Evolutionary conservation across 2,797 vertebrate genomes (phyloP), one percentile per base, ranked within the genome.

Genomic region (Smutsia gigantea): DNA sequence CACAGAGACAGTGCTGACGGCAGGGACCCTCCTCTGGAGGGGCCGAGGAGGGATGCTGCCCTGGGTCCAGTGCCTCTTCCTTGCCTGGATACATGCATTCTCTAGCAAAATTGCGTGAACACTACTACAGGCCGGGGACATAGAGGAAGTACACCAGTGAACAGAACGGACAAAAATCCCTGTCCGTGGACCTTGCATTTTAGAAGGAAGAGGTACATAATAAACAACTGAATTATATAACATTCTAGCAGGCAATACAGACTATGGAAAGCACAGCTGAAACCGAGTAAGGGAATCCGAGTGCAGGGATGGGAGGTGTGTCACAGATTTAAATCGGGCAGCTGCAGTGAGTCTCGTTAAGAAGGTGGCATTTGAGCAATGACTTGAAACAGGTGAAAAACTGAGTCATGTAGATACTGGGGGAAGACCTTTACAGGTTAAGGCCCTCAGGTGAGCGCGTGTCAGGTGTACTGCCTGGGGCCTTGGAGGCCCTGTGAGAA

Each of bases 371-470:
- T 49, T 23, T 59, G 81, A 81, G 29, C 25, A 63, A n/a, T 8
- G 34, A 71, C 81, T 55, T 59, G 34, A 63, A 93, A 69, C 94
- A 63, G 34, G 7, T 31, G 37, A 83, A 87, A 69, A 71, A 53
- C 1, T 49, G 49, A 75, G 74, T 13, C 71, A 10, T 3, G 5
- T 7, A 55, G 25, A 7, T 68, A n/a, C 27, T 1, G 7, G 25
- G 29, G 63, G 37, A 57, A 78, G 61, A 84, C 2, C 25, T 61
- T 87, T 5, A 11, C 1, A 27, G 68, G 39, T 51, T 74, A 87
- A 82, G 72, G 66, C 61, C 75, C 57, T 51, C 37, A 27, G 34
- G 61, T 14, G 14, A 68, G 29, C 15, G 9, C 4, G 3, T 5
- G 1, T 25, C n/a, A 46, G 51, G 13, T 5, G 29, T 31, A 31